Conservation (phyloP, 2,113 vertebrate species). For the Pachyramphus minor region DNA sequence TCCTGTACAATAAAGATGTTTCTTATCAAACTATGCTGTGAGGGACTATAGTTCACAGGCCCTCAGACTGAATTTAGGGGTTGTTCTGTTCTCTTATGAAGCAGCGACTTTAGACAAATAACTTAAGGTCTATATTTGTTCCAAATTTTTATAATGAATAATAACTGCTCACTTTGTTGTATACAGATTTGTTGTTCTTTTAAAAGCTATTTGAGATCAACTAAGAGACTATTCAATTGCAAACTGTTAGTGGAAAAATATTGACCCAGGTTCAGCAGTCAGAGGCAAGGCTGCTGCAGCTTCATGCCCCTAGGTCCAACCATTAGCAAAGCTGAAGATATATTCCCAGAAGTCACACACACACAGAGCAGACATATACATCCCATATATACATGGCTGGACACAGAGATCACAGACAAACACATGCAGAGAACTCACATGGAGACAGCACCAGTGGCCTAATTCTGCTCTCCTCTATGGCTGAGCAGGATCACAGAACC, state of each 20-base stretch:
- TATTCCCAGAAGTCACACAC: no score
- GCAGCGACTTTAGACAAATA: background rate
- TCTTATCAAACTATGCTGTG: background rate
- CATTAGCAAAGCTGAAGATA: no score
- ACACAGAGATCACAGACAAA: no score
- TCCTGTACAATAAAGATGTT: background rate
- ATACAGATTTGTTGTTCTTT: background rate
- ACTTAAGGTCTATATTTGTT: background rate
- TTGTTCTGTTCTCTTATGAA: background rate
- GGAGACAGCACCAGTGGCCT: no score
- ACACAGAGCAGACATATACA: no score
- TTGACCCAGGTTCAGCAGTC: no score
- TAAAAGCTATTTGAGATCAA: background rate
- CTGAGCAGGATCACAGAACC: background rate
- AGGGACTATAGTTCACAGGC: background rate
- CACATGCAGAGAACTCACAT: no score
- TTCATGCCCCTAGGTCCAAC: no score
- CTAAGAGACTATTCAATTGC: background rate
- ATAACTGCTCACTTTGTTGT: background rate
- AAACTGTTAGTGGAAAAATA: background rate
- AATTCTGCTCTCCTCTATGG: no score
- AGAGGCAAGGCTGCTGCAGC: no score
- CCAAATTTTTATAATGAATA: background rate
- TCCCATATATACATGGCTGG: no score
- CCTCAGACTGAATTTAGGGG: background rate